phyloP scores from a whole-genome alignment of 2,888 invertebrate genomes.

The Lucinisca nassula region DNA sequence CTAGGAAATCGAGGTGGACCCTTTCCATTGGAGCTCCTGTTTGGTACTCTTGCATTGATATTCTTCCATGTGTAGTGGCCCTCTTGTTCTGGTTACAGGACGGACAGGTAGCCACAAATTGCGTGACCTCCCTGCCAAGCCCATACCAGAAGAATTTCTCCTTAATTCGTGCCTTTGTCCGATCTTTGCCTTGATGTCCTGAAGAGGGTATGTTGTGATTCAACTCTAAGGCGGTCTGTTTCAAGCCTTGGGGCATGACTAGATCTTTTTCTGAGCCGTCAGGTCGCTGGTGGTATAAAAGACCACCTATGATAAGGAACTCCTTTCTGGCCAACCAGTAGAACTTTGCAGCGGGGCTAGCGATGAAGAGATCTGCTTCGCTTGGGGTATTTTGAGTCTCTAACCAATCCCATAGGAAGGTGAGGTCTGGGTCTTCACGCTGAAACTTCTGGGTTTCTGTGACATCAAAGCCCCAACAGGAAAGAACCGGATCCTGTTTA shows the following conservation, averaged over 20 bases:
- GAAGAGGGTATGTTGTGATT: not conserved
- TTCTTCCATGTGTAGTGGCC: not conserved
- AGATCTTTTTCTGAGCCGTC: not conserved
- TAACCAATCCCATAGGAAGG: not conserved
- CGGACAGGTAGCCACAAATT: not conserved
- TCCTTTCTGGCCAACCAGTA: not conserved
- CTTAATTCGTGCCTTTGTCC: not conserved
- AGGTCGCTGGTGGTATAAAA: not conserved
- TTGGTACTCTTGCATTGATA: not conserved
- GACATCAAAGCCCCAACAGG: slow-evolving; percentile 2
- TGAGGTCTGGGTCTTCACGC: not conserved
- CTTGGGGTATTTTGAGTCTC: not conserved
- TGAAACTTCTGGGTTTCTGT: not conserved
- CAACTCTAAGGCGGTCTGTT: not conserved
- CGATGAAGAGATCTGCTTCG: not conserved
- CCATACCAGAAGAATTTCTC: slow-evolving; percentile 1
- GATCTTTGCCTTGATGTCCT: not conserved
- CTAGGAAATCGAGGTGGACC: not conserved
- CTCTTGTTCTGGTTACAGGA: not conserved
- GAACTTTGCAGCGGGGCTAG: not conserved
- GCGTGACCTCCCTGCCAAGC: not conserved
- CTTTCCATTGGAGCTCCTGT: not conserved
- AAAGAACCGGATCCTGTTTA: not conserved
- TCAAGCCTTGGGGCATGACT: not conserved
- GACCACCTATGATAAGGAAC: not conserved